A percentile compares a stretch with the other conserved stretches of the same genome.
Conservation (phyloP, 1,140 invertebrate species). For the Eulimnadia texana region DNA sequence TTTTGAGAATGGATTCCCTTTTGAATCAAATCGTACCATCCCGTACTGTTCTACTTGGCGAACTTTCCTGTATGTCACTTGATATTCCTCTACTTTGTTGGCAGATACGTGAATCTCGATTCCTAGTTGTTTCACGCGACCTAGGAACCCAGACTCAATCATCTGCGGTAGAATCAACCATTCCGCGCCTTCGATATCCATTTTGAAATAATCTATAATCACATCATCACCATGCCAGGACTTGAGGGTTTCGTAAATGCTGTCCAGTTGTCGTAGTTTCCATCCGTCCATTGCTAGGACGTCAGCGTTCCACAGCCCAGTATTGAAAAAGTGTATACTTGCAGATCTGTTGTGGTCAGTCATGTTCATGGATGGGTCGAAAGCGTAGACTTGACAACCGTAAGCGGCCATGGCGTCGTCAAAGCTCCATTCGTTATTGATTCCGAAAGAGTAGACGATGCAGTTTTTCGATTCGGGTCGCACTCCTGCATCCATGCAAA, state of each 20-base stretch:
- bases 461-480: constrained; percentile 13
- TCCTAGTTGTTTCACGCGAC: constrained; percentile 8
- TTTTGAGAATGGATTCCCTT: constrained; percentile 4
- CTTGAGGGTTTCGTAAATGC: constrained; percentile 15
- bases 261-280: not conserved
- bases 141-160: constrained; percentile 6
- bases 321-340: not conserved
- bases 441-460: constrained; percentile 20
- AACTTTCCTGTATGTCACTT: not conserved
- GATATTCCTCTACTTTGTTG: not conserved
- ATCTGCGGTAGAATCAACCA: constrained; percentile 18
- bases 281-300: not conserved
- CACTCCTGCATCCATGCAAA: constrained; percentile 18
- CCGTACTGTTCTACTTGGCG: not conserved
- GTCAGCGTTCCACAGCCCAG: not conserved
- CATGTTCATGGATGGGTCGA: constrained; percentile 20
- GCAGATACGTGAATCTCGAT: constrained; percentile 8
- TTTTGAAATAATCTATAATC: constrained; percentile 19
- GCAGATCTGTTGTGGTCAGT: not conserved
- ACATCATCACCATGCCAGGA: constrained; percentile 7
- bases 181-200: constrained; percentile 19
- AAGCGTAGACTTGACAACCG: constrained; percentile 23
- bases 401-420: constrained; percentile 21
- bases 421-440: constrained; percentile 24
- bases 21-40: constrained; percentile 6